These are phyloP conservation scores for Pseudomyrmex pallidus DNA, from an alignment of 1,140 invertebrate genomes.

Conservation along the genomic window DNA sequence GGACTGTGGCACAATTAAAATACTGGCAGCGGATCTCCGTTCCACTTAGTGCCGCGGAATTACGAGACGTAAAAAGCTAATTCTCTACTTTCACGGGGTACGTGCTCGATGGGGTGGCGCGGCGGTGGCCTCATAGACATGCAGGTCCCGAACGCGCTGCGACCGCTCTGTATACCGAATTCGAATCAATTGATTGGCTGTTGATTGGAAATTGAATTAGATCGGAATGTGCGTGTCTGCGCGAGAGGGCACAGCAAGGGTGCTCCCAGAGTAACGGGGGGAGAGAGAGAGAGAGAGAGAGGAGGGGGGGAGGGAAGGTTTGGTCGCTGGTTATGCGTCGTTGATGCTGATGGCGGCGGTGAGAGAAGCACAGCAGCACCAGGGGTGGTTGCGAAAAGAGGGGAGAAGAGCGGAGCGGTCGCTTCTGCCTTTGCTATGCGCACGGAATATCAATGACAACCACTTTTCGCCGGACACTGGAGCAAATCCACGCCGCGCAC, in stretches of 20 bases:
- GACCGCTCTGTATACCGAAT: constrained; percentile 85
- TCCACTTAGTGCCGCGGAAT: constrained; percentile 64
- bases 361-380: constrained; percentile 38
- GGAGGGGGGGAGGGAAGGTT: not conserved
- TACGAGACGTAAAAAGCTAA: constrained; percentile 77
- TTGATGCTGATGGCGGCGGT: constrained; percentile 49
- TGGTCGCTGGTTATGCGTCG: constrained; percentile 45
- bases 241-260: constrained; percentile 56
- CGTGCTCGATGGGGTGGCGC: constrained; percentile 59
- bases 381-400: constrained; percentile 62
- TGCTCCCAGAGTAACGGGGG: not conserved
- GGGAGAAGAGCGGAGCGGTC: constrained; percentile 66
- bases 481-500: constrained; percentile 57
- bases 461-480: constrained; percentile 73
- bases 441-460: constrained; percentile 81
- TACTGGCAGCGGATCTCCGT: constrained; percentile 66
- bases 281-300: no score
- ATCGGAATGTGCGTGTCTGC: constrained; percentile 85
- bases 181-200: constrained; percentile 87
- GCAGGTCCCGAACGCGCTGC: constrained; percentile 77
- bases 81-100: constrained; percentile 75
- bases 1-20: constrained; percentile 68
- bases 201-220: constrained; percentile 88
- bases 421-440: constrained; percentile 79
- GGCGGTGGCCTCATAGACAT: constrained; percentile 79